Evolutionary conservation across 2,797 vertebrate species (phyloP), one percentile per base, ranked within the genome.

Genomic region (Sebastes taczanowskii): DNA sequence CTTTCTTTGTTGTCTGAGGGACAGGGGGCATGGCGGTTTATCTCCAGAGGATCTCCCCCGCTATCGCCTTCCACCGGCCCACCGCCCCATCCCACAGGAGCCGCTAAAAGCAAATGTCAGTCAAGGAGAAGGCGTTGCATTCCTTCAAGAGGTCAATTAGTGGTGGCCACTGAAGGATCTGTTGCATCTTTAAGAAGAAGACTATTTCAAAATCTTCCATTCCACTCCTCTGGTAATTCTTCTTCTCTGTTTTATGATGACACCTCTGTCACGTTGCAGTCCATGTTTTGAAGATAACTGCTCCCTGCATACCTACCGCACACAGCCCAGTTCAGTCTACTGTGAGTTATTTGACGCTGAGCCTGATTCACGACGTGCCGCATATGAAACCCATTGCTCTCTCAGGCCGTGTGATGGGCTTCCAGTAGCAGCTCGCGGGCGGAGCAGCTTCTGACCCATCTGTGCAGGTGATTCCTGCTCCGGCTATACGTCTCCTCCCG

Each of bases 1-100:
- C 91, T 93, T 93, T 93, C 93, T 95, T 95, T 96, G 95, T 95
- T 94, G 92, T 93, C 89, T 86, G 84, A 93, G 93, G 90, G 92
- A 91, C 88, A 81, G 90, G 93, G 93, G 86, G 87, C 80, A 89
- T 9, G 79, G 88, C 30, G 80, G 86, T 93, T 94, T 92, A 95
- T 95, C 94, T 94, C 92, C 91, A 91, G 85, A 91, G 88, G 91
- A 92, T 91, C 91, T 89, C 88, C 85, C 86, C 85, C 90, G 69
- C 91, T 90, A 94, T 93, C 89, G 77, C 87, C 91, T 92, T 93
- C 91, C 94, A 92, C 86, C 81, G 23, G 87, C 86, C 77, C 93
- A 75, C 89, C 70, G 82, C 83, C 87, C 91, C 93, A 87, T 93
- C 92, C 92, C 90, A 91, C 93, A 92, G 92, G 94, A 94, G 92